Evolutionary conservation across 2,113 vertebrate species (phyloP), one percentile per base, ranked within the genome.

Genomic region (Chloebia gouldiae): DNA sequence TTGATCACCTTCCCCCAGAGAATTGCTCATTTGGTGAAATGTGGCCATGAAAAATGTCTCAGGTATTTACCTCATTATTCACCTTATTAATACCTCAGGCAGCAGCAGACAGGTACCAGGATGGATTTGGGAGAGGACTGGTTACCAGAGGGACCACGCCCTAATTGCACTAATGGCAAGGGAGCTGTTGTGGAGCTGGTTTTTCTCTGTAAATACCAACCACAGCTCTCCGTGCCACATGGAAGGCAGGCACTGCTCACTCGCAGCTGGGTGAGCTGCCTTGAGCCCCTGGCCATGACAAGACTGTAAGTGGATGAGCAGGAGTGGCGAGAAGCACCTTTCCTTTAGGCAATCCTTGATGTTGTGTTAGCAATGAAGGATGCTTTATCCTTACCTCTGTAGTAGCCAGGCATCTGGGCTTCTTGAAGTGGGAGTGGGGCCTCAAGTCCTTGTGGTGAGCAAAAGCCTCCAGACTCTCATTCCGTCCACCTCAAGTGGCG

Each of bases 261-360:
- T 42, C 24, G 11, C 39, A 54, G 61, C 39, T 28, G 75, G 49
- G 45, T 0, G 18, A 68, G 44, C 18, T 7, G 10, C 39, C 40
- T 40, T 1, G 1, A 92, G 54, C 63, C 17, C 37, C 21, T 18
- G 53, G 14, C 35, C 0, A 0, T 10, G 17, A 12, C 57, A 11
- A 9, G 17, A 13, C 6, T 31, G 11, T 13, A 10, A 50, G 20
- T 1, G 3, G n/a, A 20, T 24, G 54, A 82, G 44, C 35, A 87
- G 63, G 60, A 30, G 30, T 30, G 27, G 11, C 16, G 7, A 80
- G 59, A 82, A 90, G 33, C 21, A 54, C 20, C 68, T 80, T 92
- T 40, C 13, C 71, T 82, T 49, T 40, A 64, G 31, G 9, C 5
- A 76, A 11, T 31, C 13, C 53, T 57, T 82, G n/a, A 14, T 2